A percentile compares a stretch with the other conserved stretches of the same genome.
phyloP scores from a whole-genome alignment of 2,797 vertebrate species.

The Yasuhikotakia modesta region DNA sequence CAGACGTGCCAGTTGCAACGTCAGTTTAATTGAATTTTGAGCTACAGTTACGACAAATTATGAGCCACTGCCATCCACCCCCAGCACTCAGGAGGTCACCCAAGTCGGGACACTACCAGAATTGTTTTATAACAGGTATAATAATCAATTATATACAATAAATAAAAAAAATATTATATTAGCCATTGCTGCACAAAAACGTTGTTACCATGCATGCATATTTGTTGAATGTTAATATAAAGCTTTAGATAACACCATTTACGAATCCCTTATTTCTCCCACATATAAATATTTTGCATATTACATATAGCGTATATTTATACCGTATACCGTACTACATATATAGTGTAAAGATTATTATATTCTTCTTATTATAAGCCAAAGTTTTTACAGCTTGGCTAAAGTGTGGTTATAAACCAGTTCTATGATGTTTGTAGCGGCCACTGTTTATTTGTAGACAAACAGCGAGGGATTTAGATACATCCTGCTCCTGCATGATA shows the following conservation, averaged over 20 bases:
- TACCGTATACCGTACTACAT: too few relatives aligned
- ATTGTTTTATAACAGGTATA: background rate
- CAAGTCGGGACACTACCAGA: background rate
- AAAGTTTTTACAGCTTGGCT: too few relatives aligned
- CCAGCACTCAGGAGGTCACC: slow-evolving; percentile 11
- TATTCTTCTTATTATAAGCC: too few relatives aligned
- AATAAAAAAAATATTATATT: too few relatives aligned
- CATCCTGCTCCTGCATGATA: background rate
- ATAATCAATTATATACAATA: slow-evolving; percentile 1
- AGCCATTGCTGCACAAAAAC: background rate
- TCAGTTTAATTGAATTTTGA: slow-evolving; percentile 55
- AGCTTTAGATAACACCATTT: too few relatives aligned
- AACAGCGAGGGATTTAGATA: slow-evolving; percentile 26
- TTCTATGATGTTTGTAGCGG: too few relatives aligned
- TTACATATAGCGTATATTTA: too few relatives aligned
- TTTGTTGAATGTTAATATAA: too few relatives aligned
- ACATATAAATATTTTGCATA: too few relatives aligned
- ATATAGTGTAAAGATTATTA: too few relatives aligned
- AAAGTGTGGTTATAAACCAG: slow-evolving; percentile 37
- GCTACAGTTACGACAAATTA: slow-evolving; percentile 51
- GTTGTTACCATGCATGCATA: background rate
- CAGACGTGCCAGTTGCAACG: slow-evolving; percentile 54
- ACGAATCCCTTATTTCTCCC: too few relatives aligned
- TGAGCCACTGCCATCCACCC: slow-evolving; percentile 14
- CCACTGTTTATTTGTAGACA: background rate